Base-by-base conservation (phyloP, 2,888 invertebrate species). In the Scaptomyza cyrtandrae region DNA sequence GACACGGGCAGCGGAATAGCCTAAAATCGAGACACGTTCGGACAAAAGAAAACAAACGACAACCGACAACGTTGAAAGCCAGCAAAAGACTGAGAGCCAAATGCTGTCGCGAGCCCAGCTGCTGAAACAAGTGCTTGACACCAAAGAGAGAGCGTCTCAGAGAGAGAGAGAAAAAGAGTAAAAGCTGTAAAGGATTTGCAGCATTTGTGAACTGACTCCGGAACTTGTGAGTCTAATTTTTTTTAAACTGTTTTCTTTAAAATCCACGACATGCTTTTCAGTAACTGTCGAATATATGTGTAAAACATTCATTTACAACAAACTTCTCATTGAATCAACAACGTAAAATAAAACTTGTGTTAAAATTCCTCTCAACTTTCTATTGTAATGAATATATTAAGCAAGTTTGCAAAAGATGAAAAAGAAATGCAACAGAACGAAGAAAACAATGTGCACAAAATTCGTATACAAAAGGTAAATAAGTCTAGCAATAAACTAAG, bases 11-110 rank as follows among this genome's bases (percentile, higher is more conserved):
- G 54, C 50, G 63, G 48, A 60, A 55, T 70, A 64, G 71, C 56
- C 66, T 54, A 55, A 67, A 71, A 75, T 56, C 44, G 50, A 39
- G 50, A 11, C 35, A 50, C 58, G 41, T 48, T 54, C 61, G 59
- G 27, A 27, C 39, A 53, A 39, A 44, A 39, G 49, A 16, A 54
- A 58, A 56, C 43, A 39, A 52, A 14, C 39, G 63, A 71, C 79
- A 79, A 79, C 83, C 86, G 73, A 85, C 86, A 57, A 75, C 76
- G 73, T 75, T 73, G 76, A 88, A 80, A 88, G 88, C 74, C 84
- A 86, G 76, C 76, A 73, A 74, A 86, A 69, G 88, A 85, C 84
- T 88, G 75, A 88, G 70, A 60, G 50, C 54, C 43, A 41, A 65
- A 41, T 48, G 50, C 54, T 53, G 64, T 45, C 50, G 52, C 56